Evolutionary conservation across 2,888 invertebrate species (phyloP), one percentile per base, ranked within the genome.

Genomic region (Epistrophe eligans): DNA sequence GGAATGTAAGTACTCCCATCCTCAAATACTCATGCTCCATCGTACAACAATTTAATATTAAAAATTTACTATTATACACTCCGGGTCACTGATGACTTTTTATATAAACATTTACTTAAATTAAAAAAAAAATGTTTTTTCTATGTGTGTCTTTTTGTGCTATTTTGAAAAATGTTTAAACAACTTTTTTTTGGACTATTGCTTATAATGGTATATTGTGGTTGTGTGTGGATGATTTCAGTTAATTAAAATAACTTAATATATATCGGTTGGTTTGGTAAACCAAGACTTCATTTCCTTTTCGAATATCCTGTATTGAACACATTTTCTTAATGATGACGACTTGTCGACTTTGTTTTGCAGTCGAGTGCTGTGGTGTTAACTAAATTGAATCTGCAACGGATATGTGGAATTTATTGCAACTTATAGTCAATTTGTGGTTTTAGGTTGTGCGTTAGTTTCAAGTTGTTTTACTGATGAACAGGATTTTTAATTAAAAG

Each of bases 1-100:
- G 17, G 38, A 79, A 57, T 79, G 71, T 58, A 76, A 79, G 76
- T 43, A 45, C 43, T 64, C 45, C 13, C 28, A 15, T 7, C 35
- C 24, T 24, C 32, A 32, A 32, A 2, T 32, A n/a, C 32, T 5
- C 32, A 35, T 28, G 28, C 52, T 24, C 24, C 52, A 28, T 15
- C 24, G 24, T 55, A 55, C 13, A 28, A 24, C 24, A 28, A 32
- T 35, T 57, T 32, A 10, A 9, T 32, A 32, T 32, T n/a, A n/a
- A 32, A 57, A 57, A n/a, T 57, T 24, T 52, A 24, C 13, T 24
- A 28, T 15, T 0, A 11, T 57, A 57, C 57, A 57, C 57, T 35
- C 32, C n/a, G n/a, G 7, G 13, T 45, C n/a, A 5, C 11, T 10
- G 6, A n/a, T n/a, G n/a, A n/a, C n/a, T n/a, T n/a, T n/a, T n/a